These are phyloP conservation scores for Squalus acanthias DNA, from an alignment of 2,797 vertebrate species.

Conservation along the genomic window DNA sequence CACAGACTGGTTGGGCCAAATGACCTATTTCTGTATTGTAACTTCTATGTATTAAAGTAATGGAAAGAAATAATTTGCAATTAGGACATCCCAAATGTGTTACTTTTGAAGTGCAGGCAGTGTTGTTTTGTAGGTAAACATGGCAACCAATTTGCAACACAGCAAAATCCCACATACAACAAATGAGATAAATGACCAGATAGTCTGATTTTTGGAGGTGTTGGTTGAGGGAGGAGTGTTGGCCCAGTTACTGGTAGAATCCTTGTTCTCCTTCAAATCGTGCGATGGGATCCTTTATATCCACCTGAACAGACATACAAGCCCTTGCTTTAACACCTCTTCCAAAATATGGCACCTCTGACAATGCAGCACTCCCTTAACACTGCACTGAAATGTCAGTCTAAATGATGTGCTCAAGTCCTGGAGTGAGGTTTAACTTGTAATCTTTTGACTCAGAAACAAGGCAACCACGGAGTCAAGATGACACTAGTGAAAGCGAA, in stretches of 20 bases:
- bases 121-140: background rate
- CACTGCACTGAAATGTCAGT: background rate
- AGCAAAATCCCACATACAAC: background rate
- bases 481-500: background rate
- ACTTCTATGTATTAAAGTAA: background rate
- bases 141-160: background rate
- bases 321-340: background rate
- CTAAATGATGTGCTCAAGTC: background rate
- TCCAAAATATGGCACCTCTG: background rate
- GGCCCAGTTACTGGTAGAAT: background rate
- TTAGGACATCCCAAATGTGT: too few relatives aligned
- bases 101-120: too few relatives aligned
- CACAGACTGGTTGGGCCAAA: background rate
- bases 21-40: background rate
- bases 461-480: background rate
- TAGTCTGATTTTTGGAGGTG: background rate
- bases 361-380: background rate
- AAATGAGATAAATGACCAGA: background rate
- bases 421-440: background rate
- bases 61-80: too few relatives aligned
- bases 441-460: background rate
- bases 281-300: background rate
- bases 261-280: background rate
- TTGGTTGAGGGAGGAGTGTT: background rate
- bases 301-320: background rate